Evolutionary conservation across 2,888 invertebrate genomes (phyloP).

Genomic region (Troides helena): DNA sequence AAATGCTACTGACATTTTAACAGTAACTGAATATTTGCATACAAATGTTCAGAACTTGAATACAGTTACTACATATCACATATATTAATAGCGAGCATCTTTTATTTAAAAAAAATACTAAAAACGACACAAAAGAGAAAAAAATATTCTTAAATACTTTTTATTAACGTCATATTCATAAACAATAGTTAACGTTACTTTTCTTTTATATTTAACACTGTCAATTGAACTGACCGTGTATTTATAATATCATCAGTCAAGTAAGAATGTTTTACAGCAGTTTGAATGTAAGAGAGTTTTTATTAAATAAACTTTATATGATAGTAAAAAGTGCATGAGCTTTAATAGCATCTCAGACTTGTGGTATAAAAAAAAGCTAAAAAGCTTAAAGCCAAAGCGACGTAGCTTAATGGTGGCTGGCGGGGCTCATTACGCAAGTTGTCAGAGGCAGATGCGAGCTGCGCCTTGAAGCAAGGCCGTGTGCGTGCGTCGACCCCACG

Average conservation of each 20-base stretch:
- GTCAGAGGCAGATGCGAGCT: conserved; percentile 39
- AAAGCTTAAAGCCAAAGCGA: conserved; percentile 10
- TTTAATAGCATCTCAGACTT: conserved; percentile 16
- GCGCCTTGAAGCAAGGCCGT: conserved; percentile 42
- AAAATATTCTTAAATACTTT: neutral
- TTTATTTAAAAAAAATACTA: too few relatives aligned
- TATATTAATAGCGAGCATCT: too few relatives aligned
- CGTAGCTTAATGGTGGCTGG: conserved; percentile 28
- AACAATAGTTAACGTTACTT: too few relatives aligned
- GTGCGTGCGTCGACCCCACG: conserved; percentile 38
- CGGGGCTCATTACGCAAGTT: conserved; percentile 39
- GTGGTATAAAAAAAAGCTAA: conserved; percentile 21
- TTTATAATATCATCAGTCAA: neutral
- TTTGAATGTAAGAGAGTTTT: neutral
- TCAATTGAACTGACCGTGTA: neutral
- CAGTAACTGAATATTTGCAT: too few relatives aligned
- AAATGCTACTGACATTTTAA: too few relatives aligned
- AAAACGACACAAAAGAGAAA: too few relatives aligned
- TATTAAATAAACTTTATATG: neutral
- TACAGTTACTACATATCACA: too few relatives aligned
- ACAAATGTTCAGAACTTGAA: too few relatives aligned
- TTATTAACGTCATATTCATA: neutral
- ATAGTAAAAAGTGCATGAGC: neutral
- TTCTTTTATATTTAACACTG: neutral
- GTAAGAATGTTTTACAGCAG: neutral